A percentile compares a stretch with the other conserved stretches of the same genome.
These are phyloP conservation scores for Chondrilla cf. caribensis DNA, from an alignment of 37 sponge, comb jelly and placozoan species.

Conservation along the genomic window DNA sequence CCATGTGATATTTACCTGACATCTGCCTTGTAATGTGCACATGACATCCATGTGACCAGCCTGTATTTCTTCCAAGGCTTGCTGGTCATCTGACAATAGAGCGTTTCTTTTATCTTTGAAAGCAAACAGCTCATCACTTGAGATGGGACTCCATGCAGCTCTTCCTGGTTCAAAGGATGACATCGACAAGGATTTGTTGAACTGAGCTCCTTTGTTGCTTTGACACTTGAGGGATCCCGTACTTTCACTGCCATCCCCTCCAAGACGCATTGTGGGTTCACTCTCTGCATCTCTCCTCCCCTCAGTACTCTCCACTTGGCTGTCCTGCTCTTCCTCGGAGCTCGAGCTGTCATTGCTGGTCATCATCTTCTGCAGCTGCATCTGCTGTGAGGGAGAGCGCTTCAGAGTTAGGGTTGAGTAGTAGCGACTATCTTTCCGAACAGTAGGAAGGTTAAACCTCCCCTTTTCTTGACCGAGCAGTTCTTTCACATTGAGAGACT, in stretches of 20 bases:
- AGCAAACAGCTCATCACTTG: constrained; percentile 1
- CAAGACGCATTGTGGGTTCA: background rate
- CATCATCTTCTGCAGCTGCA: background rate
- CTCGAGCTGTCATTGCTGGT: background rate
- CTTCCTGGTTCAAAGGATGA: background rate
- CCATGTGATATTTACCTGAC: background rate
- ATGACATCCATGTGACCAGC: constrained; percentile 11
- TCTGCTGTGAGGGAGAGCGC: background rate
- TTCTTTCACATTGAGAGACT: background rate
- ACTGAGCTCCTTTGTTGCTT: too few species aligned
- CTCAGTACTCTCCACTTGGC: background rate
- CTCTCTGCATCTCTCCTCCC: background rate
- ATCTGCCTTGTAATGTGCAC: background rate
- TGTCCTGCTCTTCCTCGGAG: background rate
- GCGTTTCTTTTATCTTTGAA: background rate
- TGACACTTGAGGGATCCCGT: background rate
- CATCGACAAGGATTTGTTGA: background rate
- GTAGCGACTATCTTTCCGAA: background rate
- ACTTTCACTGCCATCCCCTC: background rate
- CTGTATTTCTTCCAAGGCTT: constrained; percentile 11
- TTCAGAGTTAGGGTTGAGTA: background rate
- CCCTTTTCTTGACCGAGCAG: background rate
- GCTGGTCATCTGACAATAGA: constrained; percentile 4
- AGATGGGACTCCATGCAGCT: background rate
- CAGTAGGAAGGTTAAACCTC: background rate